phyloP scores from a whole-genome alignment of 1,140 invertebrate genomes.

The Eubasilissa regina region DNA sequence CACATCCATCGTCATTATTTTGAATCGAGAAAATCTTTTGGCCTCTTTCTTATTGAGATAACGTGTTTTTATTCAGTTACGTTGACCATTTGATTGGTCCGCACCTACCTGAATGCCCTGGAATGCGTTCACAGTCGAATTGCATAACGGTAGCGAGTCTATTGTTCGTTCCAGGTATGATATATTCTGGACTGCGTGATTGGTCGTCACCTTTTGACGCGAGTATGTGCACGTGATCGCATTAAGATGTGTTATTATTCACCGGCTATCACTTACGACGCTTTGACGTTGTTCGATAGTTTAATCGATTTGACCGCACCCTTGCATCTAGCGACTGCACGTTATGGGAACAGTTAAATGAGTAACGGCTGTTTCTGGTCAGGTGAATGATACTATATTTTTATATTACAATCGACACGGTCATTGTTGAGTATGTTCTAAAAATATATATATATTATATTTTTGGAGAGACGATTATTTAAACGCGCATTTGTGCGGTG shows the following conservation, averaged over 20 bases:
- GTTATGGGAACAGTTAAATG: background rate
- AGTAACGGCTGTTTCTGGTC: no score
- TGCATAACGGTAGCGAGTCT: slow-evolving; percentile 24
- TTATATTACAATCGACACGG: no score
- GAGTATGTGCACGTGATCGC: slow-evolving; percentile 1
- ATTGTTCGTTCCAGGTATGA: slow-evolving; percentile 17
- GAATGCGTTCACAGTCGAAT: slow-evolving; percentile 2
- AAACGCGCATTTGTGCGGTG: no score
- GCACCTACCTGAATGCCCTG: background rate
- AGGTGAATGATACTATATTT: no score
- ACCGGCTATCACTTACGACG: background rate
- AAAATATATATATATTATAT: no score
- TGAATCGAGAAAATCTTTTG: background rate
- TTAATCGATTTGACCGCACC: background rate
- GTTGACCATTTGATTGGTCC: background rate
- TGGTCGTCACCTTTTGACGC: background rate
- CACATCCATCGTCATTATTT: no score
- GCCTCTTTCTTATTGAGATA: background rate
- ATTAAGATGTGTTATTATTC: slow-evolving; percentile 35
- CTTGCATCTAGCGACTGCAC: background rate
- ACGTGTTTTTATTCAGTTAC: slow-evolving; percentile 1
- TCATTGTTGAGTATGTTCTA: no score
- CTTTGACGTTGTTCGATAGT: slow-evolving; percentile 6
- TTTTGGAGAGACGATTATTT: no score
- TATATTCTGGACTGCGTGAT: slow-evolving; percentile 15